Evolutionary conservation across 30 jellyfish, hydroid and myxozoan species (phyloP).

Genomic region (Sanderia malayensis): DNA sequence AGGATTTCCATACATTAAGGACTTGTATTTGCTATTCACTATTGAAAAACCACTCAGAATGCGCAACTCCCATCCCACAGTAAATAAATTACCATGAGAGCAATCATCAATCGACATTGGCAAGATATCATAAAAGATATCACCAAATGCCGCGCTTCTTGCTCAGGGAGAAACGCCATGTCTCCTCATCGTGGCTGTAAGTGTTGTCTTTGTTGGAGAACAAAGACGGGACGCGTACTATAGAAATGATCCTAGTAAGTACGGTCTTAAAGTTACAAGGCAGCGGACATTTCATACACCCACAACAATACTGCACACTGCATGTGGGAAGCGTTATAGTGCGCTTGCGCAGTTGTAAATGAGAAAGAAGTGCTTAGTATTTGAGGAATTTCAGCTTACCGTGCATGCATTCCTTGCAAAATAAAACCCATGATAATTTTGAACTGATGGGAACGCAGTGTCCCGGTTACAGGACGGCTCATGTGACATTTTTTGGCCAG

Average conservation of each 20-base stretch:
- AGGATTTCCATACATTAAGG: no score
- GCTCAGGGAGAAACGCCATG: constrained; percentile 81
- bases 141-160: constrained; percentile 63
- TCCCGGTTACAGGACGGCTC: constrained; percentile 76
- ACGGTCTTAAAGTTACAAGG: constrained; percentile 82
- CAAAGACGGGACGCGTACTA: constrained; percentile 99
- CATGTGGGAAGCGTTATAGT: no score
- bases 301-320: no score
- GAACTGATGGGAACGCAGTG: constrained; percentile 74
- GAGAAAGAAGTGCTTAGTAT: no score
- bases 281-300: no score
- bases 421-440: constrained; percentile 72
- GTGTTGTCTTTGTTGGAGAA: constrained; percentile 79
- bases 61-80: constrained; percentile 70
- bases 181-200: constrained; percentile 90
- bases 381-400: constrained; percentile 45
- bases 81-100: constrained; percentile 56
- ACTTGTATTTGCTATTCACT: no score
- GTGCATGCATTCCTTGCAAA: constrained; percentile 47
- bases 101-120: constrained; percentile 77
- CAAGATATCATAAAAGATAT: not conserved
- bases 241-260: constrained; percentile 97
- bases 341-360: no score
- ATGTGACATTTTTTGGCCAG: constrained; percentile 80
- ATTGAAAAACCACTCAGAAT: constrained; percentile 77